Evolutionary conservation across 2,888 invertebrate species (phyloP).

Genomic region (Drosophila rubida): DNA sequence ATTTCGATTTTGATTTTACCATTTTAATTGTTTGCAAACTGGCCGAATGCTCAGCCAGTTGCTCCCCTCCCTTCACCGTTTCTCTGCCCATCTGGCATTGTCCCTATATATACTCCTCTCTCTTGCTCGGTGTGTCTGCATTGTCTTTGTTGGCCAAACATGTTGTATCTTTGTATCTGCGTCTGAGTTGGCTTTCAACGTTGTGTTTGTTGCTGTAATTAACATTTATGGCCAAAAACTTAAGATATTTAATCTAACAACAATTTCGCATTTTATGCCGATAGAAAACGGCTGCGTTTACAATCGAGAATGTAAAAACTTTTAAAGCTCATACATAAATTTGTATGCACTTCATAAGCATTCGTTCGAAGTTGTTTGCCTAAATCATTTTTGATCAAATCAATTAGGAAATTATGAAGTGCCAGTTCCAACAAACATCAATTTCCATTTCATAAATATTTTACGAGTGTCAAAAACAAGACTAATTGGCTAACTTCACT

Average conservation of each 20-base stretch:
- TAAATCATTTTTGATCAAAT: slow-evolving; percentile 2
- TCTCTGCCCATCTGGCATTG: slow-evolving; percentile 2
- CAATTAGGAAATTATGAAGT: not conserved
- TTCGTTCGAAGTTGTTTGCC: not conserved
- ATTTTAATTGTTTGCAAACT: slow-evolving; percentile 77
- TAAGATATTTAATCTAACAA: slow-evolving; percentile 28
- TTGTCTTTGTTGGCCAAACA: slow-evolving; percentile 66
- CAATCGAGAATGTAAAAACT: not conserved
- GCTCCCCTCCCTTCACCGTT: slow-evolving; percentile 50
- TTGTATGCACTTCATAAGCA: not conserved
- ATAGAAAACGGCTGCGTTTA: not conserved
- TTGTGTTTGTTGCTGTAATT: slow-evolving; percentile 47
- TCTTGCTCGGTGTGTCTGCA: slow-evolving; percentile 31
- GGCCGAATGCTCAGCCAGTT: slow-evolving; percentile 50
- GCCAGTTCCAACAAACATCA: not conserved
- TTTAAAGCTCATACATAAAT: slow-evolving; percentile 2
- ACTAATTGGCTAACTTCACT: not conserved
- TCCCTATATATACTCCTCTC: no score
- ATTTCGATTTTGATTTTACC: slow-evolving; percentile 79
- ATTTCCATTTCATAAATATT: not conserved
- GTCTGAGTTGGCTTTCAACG: slow-evolving; percentile 55
- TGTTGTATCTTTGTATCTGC: slow-evolving; percentile 71
- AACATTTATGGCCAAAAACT: slow-evolving; percentile 69
- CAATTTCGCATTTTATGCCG: slow-evolving; percentile 2
- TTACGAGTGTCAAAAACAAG: not conserved